Evolutionary conservation across 2,888 invertebrate species (phyloP).

Genomic region (Stictocephala bisonia): DNA sequence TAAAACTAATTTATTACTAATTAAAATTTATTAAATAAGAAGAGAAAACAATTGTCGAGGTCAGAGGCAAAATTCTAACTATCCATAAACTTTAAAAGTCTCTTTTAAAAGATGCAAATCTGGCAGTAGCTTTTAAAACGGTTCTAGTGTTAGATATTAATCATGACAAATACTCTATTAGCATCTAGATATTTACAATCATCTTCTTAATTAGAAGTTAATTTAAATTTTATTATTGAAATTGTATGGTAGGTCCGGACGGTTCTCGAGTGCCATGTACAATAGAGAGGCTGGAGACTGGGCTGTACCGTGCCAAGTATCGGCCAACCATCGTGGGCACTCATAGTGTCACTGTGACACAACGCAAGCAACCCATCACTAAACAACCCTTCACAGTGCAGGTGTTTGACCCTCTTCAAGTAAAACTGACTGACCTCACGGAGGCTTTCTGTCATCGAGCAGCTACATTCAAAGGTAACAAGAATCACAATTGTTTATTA

Average conservation of each 20-base stretch:
- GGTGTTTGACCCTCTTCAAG: slow-evolving; percentile 81
- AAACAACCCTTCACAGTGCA: slow-evolving; percentile 77
- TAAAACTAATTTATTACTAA: too few species aligned
- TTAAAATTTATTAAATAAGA: too few species aligned
- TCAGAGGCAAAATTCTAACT: too few species aligned
- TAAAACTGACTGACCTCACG: slow-evolving; percentile 77
- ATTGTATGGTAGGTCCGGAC: slow-evolving; percentile 65
- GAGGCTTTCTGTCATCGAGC: slow-evolving; percentile 86
- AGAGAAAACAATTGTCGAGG: too few species aligned
- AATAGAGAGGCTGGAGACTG: slow-evolving; percentile 79
- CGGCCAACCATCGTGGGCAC: slow-evolving; percentile 80
- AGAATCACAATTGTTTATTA: slow-evolving; percentile 55
- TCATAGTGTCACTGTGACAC: slow-evolving; percentile 76
- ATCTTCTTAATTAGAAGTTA: too few species aligned
- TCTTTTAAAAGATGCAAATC: too few species aligned
- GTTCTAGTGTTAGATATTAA: too few species aligned
- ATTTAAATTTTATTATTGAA: too few species aligned
- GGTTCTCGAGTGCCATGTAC: slow-evolving; percentile 66
- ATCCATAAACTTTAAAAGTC: too few species aligned
- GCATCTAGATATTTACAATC: too few species aligned
- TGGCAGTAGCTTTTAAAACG: too few species aligned
- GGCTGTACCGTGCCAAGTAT: slow-evolving; percentile 76
- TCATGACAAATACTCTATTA: too few species aligned
- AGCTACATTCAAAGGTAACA: slow-evolving; percentile 80
- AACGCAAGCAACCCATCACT: slow-evolving; percentile 71